Conservation (phyloP, 2,113 vertebrate species). For the Falco punctatus region DNA sequence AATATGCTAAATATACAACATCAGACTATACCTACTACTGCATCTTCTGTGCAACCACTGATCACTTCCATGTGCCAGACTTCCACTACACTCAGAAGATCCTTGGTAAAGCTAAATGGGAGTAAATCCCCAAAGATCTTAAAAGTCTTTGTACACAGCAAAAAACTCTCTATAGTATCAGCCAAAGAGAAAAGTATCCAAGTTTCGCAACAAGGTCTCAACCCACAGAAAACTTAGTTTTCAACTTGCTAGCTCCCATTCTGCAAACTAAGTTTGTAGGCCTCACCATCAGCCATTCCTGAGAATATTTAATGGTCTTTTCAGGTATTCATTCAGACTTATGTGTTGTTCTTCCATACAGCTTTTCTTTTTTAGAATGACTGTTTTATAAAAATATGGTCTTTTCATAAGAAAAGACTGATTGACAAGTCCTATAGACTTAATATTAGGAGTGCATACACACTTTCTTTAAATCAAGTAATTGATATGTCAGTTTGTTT, state of each 20-base stretch:
- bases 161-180: not conserved
- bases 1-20: not conserved
- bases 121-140: not conserved
- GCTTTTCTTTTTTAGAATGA: not conserved
- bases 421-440: not conserved
- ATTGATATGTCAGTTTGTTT: not conserved
- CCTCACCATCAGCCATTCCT: not conserved
- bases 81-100: not conserved
- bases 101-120: not conserved
- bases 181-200: not conserved
- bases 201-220: not conserved
- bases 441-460: not conserved
- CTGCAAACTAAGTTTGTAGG: not conserved
- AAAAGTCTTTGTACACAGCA: not conserved
- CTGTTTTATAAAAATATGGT: not conserved
- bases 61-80: not conserved
- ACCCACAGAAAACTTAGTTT: not conserved
- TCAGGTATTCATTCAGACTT: not conserved
- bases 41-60: not conserved
- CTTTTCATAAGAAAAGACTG: not conserved
- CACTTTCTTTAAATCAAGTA: not conserved
- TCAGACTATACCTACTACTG: not conserved
- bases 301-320: not conserved
- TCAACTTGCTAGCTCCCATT: not conserved
- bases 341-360: not conserved